Percentiles rank a stretch among this genome's conserved stretches.
phyloP scores from a whole-genome alignment of 2,888 invertebrate species.

The Rapana venosa region DNA sequence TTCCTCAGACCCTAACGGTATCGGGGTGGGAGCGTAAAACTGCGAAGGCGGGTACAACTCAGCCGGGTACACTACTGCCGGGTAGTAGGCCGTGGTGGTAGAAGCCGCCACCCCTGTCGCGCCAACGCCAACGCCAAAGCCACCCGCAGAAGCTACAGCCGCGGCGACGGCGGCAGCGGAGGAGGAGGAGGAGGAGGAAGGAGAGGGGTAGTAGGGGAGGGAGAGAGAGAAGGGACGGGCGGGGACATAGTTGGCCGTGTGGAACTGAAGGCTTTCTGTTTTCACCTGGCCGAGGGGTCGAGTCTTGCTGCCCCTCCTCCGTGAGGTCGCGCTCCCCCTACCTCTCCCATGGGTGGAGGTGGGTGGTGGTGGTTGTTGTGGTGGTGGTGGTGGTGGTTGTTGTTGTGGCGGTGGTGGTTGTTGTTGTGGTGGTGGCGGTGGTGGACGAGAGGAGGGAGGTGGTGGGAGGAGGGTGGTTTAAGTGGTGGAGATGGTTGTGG shows the following conservation, averaged over 20 bases:
- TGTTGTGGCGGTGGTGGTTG: background rate
- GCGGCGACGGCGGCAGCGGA: background rate
- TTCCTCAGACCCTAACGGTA: too few species aligned
- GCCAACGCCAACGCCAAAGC: background rate
- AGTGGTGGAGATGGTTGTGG: too few species aligned
- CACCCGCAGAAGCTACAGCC: background rate
- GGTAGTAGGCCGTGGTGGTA: too few species aligned
- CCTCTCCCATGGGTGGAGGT: background rate
- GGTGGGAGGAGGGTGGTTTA: too few species aligned
- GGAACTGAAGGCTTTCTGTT: conserved; percentile 36
- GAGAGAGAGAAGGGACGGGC: background rate
- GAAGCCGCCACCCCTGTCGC: background rate
- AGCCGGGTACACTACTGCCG: too few species aligned
- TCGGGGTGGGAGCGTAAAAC: too few species aligned
- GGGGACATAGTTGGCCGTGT: background rate
- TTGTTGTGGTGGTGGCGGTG: too few species aligned
- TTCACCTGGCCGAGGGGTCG: conserved; percentile 47
- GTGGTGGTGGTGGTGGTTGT: background rate
- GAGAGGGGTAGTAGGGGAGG: background rate
- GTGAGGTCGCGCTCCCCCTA: background rate
- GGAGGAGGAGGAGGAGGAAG: background rate
- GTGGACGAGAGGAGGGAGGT: too few species aligned
- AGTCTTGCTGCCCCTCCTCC: background rate
- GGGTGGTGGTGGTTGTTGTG: background rate
- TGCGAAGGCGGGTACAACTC: too few species aligned